Evolutionary conservation across 64 coral and sea anemone genomes (phyloP), one percentile per base, ranked within the genome.

Genomic region (Dendrophyllia cribrosa): DNA sequence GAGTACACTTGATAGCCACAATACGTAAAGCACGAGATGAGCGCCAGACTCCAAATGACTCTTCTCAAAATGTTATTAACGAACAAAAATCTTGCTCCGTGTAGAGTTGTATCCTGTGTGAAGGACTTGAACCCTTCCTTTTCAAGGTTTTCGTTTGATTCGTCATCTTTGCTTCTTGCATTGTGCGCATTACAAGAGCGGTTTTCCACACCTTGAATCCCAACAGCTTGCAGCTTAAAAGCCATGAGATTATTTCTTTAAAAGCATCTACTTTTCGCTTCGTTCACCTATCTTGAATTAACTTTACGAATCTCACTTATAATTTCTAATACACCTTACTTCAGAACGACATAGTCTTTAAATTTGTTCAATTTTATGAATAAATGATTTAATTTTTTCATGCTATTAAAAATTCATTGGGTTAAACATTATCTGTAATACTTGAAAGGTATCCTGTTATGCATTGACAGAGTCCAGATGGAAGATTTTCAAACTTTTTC

Each of bases 21-120:
- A n/a, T 26, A 74, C 8, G 20, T 4, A 11, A 55, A 21, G 15
- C 66, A 52, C 24, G 46, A 43, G 8, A 74, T 4, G 1, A 87
- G 13, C 1, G 49, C 51, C 1, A 58, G 0, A 72, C 5, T 17
- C 85, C 85, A 87, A 26, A 87, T 9, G 6, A 74, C 7, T 53
- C 34, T 59, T 72, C 85, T 71, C 17, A 60, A 71, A 74, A 73
- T 3, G 66, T 58, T 73, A 5, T n/a, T 53, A 19, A 51, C 49
- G 51, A 43, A 72, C 24, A 87, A 34, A 74, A 43, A 74, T 58
- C 69, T 49, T n/a, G 11, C 85, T 22, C 69, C 85, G 26, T 87
- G 85, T 2, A 87, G 69, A 59, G 85, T 87, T 15, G 85, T 87
- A 45, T 87, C 15, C 19, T 87, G 9, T 15, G 34, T 15, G 49